phyloP scores from a whole-genome alignment of 2,888 invertebrate genomes.

The Epiblema foenella region DNA sequence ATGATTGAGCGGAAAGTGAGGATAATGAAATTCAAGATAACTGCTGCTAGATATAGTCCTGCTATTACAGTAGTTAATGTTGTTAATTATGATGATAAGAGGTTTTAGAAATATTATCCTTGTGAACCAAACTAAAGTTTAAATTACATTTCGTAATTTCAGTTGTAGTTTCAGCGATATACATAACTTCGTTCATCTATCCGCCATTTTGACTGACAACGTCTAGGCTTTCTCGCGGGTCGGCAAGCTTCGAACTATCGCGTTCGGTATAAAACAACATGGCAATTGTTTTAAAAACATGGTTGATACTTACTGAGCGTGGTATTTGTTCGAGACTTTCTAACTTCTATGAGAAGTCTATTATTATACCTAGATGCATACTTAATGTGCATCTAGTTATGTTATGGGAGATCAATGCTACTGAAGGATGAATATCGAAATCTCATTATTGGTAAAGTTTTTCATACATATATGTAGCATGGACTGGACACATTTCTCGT shows the following conservation, averaged over 20 bases:
- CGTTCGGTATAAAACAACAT: not conserved
- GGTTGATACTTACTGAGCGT: not conserved
- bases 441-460: not conserved
- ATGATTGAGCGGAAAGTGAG: no score
- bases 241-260: not conserved
- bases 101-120: no score
- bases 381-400: not conserved
- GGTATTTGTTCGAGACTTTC: not conserved
- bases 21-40: no score
- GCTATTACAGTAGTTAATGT: no score
- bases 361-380: not conserved
- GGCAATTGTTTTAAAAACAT: not conserved
- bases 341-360: not conserved
- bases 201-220: constrained; percentile 1
- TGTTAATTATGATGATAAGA: no score
- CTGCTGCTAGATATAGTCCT: no score
- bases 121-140: no score
- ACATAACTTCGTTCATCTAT: not conserved
- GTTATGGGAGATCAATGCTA: constrained; percentile 14
- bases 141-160: no score
- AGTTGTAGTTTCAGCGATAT: no score
- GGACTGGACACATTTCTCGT: not conserved
- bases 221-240: not conserved
- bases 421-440: constrained; percentile 18
- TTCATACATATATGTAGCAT: not conserved